Base-by-base conservation (phyloP, 1,140 invertebrate genomes). In the Limonius californicus region DNA sequence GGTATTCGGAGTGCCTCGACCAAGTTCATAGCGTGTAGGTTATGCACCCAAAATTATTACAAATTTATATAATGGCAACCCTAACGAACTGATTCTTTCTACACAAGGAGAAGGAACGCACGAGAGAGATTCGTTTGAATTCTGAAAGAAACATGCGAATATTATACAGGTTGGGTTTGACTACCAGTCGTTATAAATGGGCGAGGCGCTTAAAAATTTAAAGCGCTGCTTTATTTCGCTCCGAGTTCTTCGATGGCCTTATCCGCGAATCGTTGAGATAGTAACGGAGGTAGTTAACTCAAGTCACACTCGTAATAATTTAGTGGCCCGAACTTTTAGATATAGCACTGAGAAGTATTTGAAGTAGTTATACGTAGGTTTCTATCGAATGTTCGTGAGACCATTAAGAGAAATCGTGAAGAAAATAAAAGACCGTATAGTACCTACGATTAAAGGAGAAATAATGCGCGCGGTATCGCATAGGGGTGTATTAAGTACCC, bases 331-430 rank as follows among this genome's bases (percentile, higher is more conserved):
- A 18, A 18, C 3, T 18, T 21, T 21, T 21, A 18, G 4, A 19
- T 50, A 50, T 6, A 19, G n/a, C 14, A 18, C 45, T 21, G 45
- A 18, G 18, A 55, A 55, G 54, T 55, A 55, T 55, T 55, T 19
- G 54, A 55, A 55, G 54, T 32, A 32, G 54, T 55, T 32, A 23
- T 32, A 27, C 27, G 6, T 50, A 55, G 20, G 20, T 55, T 55
- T 32, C 54, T 55, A 55, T 55, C 54, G 54, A 55, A 27, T 55
- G 20, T 19, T 55, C 54, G 54, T 55, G 54, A 55, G 54, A 32
- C 54, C 54, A 55, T 55, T 55, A 55, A 55, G 54, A 32, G 54
- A 55, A 55, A 55, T 55, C 54, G 54, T 55, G 54, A 55, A 55
- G 27, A 21, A 55, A 55, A 55, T 55, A 55, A 55, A 55, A 55